Percentiles rank a stretch among this genome's conserved stretches.
phyloP scores from a whole-genome alignment of 1,140 invertebrate genomes.

The Muscidifurax raptorellus region DNA sequence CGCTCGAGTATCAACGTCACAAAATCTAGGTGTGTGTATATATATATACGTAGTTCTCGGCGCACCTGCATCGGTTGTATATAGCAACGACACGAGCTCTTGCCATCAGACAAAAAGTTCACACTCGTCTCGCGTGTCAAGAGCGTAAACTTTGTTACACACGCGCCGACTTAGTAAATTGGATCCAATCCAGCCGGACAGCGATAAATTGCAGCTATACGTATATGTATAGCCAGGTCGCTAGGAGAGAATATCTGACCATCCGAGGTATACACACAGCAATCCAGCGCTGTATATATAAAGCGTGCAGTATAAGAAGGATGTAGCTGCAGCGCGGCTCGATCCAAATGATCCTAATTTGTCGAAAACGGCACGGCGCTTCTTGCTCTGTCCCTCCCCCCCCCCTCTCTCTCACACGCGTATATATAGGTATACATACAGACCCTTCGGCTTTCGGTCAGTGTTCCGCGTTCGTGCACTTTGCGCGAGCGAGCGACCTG shows the following conservation, averaged over 20 bases:
- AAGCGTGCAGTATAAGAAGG: too few relatives aligned
- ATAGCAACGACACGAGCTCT: not conserved
- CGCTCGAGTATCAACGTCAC: not conserved
- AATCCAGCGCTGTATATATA: too few relatives aligned
- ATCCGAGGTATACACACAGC: not conserved
- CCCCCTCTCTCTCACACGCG: not conserved
- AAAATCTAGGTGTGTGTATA: not conserved
- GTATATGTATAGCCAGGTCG: not conserved
- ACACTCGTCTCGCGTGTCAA: not conserved
- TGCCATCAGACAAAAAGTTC: not conserved
- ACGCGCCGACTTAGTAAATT: slow-evolving; percentile 57
- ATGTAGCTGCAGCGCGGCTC: slow-evolving; percentile 1
- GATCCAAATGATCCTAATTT: slow-evolving; percentile 67
- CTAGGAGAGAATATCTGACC: not conserved
- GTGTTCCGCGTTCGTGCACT: not conserved
- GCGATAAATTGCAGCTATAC: slow-evolving; percentile 54
- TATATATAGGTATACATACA: not conserved
- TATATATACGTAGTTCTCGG: not conserved
- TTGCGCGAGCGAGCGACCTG: not conserved
- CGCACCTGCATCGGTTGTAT: not conserved
- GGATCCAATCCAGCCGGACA: slow-evolving; percentile 56
- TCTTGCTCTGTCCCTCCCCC: slow-evolving; percentile 54
- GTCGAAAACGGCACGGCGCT: slow-evolving; percentile 63
- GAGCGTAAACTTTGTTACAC: slow-evolving; percentile 43
- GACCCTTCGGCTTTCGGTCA: not conserved